phyloP scores from a whole-genome alignment of 2,888 invertebrate species.

The Epinotia demarniana region DNA sequence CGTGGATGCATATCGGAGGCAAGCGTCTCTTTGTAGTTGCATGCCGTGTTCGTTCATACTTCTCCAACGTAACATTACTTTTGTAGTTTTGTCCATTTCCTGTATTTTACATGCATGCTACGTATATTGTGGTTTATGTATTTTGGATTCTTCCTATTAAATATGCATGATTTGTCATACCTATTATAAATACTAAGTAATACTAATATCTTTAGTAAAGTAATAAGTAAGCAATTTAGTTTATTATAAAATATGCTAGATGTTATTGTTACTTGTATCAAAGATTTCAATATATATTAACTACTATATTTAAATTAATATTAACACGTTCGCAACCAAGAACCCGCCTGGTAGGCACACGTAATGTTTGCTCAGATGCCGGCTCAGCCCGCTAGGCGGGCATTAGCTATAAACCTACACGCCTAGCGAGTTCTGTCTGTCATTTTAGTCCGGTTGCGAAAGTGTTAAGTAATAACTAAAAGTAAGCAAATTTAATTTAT shows the following conservation, averaged over 20 bases:
- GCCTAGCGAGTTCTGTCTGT: too few relatives aligned
- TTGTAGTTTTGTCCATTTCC: slow-evolving; percentile 31
- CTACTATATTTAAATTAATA: not conserved
- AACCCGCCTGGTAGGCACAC: too few relatives aligned
- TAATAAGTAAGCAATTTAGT: not conserved
- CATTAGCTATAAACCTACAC: too few relatives aligned
- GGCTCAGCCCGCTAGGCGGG: too few relatives aligned
- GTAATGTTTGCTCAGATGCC: too few relatives aligned
- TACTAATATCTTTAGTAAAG: not conserved
- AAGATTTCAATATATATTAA: not conserved
- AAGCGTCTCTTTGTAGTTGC: slow-evolving; percentile 74
- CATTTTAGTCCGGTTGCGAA: too few relatives aligned
- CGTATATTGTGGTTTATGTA: slow-evolving; percentile 43
- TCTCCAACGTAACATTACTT: slow-evolving; percentile 33
- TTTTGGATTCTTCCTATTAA: slow-evolving; percentile 35
- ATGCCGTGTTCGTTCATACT: slow-evolving; percentile 54
- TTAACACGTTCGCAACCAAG: too few relatives aligned
- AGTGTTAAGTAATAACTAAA: not conserved
- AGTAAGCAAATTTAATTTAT: not conserved
- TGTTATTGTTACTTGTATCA: slow-evolving; percentile 10
- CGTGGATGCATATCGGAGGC: slow-evolving; percentile 84
- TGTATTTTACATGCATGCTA: slow-evolving; percentile 43
- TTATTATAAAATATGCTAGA: slow-evolving; percentile 12
- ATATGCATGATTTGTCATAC: slow-evolving; percentile 6
- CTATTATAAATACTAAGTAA: not conserved